phyloP scores from a whole-genome alignment of 2,797 vertebrate genomes.

The Rhinella marina region DNA sequence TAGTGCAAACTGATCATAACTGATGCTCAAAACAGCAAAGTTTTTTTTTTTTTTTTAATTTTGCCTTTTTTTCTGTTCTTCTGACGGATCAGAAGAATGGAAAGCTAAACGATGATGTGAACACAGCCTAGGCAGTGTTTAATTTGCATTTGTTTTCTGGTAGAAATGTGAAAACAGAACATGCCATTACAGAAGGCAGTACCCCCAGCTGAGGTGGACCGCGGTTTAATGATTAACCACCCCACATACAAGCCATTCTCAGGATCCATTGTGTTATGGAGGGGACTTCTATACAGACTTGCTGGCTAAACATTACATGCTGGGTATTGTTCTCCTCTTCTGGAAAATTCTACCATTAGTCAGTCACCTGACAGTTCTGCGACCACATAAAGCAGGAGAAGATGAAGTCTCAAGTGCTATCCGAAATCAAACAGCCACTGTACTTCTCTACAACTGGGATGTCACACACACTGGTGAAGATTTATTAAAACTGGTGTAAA shows the following conservation, averaged over 20 bases:
- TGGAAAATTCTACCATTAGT: not conserved
- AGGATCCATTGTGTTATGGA: not conserved
- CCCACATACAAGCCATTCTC: slow-evolving; percentile 63
- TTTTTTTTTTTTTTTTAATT: no score
- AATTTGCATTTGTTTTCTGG: not conserved
- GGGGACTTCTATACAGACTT: not conserved
- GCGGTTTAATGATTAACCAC: slow-evolving; percentile 64
- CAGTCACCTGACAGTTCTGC: not conserved
- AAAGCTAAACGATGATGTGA: no score
- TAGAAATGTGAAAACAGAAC: slow-evolving; percentile 3
- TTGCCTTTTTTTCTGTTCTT: no score
- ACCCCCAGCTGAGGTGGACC: slow-evolving; percentile 59
- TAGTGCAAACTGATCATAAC: no score
- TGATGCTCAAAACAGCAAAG: no score
- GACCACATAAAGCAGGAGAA: not conserved
- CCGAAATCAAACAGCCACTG: no score
- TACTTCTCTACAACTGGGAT: no score
- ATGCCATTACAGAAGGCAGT: slow-evolving; percentile 23
- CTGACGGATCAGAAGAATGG: no score
- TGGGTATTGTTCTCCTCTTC: not conserved
- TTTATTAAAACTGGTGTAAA: no score
- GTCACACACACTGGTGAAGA: no score
- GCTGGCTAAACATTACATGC: not conserved
- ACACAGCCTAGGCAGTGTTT: not conserved
- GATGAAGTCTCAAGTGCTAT: not conserved